These are phyloP conservation scores for Ormia ochracea DNA, from an alignment of 2,888 invertebrate species.

Conservation along the genomic window DNA sequence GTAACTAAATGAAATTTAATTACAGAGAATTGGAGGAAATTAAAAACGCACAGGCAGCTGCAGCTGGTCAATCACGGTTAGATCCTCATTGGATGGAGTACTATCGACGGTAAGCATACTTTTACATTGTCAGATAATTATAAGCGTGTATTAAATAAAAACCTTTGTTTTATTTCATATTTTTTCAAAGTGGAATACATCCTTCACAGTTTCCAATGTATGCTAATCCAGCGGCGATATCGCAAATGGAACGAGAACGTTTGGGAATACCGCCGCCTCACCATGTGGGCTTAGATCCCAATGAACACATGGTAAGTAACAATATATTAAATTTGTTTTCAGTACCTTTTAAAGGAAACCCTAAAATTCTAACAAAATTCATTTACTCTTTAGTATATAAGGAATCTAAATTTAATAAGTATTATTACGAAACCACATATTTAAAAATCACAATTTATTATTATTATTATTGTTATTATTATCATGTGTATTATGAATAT, in stretches of 20 bases:
- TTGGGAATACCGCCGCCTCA: conserved; percentile 85
- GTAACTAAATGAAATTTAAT: conserved; percentile 23
- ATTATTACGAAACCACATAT: background rate
- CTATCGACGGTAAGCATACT: conserved; percentile 81
- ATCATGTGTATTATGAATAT: conserved; percentile 1
- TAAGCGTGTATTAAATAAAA: too few species aligned
- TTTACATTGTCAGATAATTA: background rate
- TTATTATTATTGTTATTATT: conserved; percentile 39
- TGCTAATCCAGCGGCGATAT: conserved; percentile 85
- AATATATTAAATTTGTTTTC: too few species aligned
- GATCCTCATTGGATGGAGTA: conserved; percentile 93
- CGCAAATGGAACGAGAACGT: conserved; percentile 92
- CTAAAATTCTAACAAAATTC: conserved; percentile 43
- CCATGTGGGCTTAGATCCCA: conserved; percentile 82
- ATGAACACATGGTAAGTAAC: conserved; percentile 88
- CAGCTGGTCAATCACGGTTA: conserved; percentile 81
- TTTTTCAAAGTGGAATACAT: conserved; percentile 79
- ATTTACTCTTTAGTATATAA: conserved; percentile 37
- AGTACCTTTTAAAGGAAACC: background rate
- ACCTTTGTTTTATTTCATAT: conserved; percentile 1
- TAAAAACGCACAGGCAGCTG: conserved; percentile 82
- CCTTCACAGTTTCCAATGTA: conserved; percentile 83
- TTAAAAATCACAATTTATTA: conserved; percentile 19
- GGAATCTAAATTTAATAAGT: conserved; percentile 5
- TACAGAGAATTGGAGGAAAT: conserved; percentile 88